Evolutionary conservation across 2,888 invertebrate genomes (phyloP).

Genomic region (Phorcus lineatus): DNA sequence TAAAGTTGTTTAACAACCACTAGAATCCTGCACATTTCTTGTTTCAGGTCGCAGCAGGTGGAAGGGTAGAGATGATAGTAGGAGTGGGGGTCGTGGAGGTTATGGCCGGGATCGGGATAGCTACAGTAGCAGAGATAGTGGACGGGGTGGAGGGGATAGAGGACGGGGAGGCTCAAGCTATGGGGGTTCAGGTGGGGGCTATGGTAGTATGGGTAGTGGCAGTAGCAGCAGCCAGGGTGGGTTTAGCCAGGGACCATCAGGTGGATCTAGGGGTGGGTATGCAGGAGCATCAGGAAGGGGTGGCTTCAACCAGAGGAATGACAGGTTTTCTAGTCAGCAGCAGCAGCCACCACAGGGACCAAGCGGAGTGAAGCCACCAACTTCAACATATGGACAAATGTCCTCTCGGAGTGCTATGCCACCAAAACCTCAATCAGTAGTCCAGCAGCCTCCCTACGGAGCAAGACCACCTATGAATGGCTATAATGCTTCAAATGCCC

Average conservation of each 20-base stretch:
- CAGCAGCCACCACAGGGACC: not conserved
- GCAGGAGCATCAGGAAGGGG: not conserved
- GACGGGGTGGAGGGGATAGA: conserved; percentile 11
- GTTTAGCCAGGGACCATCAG: conserved; percentile 5
- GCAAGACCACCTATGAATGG: conserved; percentile 2
- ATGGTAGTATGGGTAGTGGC: not conserved
- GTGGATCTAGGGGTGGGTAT: conserved; percentile 11
- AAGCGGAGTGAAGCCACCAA: not conserved
- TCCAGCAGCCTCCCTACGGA: conserved; percentile 10
- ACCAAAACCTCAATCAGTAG: not conserved
- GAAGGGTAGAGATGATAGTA: conserved; percentile 35
- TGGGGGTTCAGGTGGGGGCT: conserved; percentile 17
- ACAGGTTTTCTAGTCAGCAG: not conserved
- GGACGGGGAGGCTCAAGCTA: conserved; percentile 18
- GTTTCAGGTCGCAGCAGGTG: conserved; percentile 50
- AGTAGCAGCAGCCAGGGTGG: conserved; percentile 12
- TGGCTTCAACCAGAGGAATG: conserved; percentile 6
- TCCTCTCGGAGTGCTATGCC: not conserved
- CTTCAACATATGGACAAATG: not conserved
- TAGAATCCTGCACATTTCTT: not conserved
- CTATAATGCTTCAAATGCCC: not conserved
- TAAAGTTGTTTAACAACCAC: not conserved
- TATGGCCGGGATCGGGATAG: conserved; percentile 28
- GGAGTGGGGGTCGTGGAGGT: conserved; percentile 34
- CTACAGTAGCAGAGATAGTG: conserved; percentile 16